Evolutionary conservation across 2,797 vertebrate genomes (phyloP), one percentile per base, ranked within the genome.

Genomic region (Chelmon rostratus): DNA sequence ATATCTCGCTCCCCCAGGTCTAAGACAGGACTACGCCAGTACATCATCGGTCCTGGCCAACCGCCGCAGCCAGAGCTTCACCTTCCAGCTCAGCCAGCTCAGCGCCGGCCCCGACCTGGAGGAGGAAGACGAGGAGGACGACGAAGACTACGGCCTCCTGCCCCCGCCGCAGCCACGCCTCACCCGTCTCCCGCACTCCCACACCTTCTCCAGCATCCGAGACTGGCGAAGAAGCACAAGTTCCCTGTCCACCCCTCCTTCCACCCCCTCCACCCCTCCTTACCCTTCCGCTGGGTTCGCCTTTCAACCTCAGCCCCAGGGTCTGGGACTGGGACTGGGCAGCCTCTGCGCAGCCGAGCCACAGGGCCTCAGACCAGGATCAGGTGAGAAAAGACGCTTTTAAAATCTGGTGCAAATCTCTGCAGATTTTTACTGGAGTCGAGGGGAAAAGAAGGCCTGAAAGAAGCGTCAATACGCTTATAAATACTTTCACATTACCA

Each of bases 21-120:
- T 99, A 73, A 96, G 98, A 67, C 97, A 98, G 94, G 97, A 98
- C 91, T 97, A 96, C 79, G 97, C 97, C 93, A 96, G 96, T 40
- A 96, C 81, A 4, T 86, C 91, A 2, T 97, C 96, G 31, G 81
- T 94, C 37, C 96, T 96, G 35, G 94, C 96, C 71, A 95, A 90
- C 74, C 96, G 96, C 73, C 95, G 97, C 85, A 97, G 96, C 72
- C 95, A 95, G 62, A 97, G 94, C 56, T 89, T 97, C 75, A 95
- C 94, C 49, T 88, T 98, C 83, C 96, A 93, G 65, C 90, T 91
- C 16, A 95, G 94, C 54, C 89, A 81, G 42, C 96, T 94, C 91
- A 96, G 96, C 81, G 94, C 94, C 72, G 88, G 79, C 64, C 93
- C 89, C 23, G 96, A 94, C 89, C 96, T 96, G 84, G 97, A 97